A percentile compares a stretch with the other conserved stretches of the same genome.
These are phyloP conservation scores for Phrynocephalus guinanensis DNA, from an alignment of 2,797 vertebrate species.

Conservation along the genomic window DNA sequence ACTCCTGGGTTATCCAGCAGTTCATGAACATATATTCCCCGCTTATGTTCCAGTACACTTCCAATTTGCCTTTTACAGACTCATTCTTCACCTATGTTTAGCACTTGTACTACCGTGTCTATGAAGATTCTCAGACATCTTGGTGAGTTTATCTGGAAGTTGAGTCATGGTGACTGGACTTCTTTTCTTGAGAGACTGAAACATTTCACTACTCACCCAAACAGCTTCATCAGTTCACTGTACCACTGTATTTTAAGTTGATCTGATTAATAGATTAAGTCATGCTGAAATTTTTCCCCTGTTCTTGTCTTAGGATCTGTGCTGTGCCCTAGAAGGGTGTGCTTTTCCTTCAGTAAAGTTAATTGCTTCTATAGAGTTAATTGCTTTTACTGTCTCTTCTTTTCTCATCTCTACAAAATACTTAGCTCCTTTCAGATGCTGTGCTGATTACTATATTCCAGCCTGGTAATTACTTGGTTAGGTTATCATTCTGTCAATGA, in stretches of 20 bases:
- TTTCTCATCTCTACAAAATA: conserved; percentile 21
- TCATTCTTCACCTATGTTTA: not conserved
- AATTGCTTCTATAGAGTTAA: conserved; percentile 32
- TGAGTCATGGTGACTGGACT: too few relatives aligned
- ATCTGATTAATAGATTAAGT: not conserved
- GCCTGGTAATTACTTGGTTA: conserved; percentile 18
- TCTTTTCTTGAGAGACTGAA: too few relatives aligned
- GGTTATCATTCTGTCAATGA: conserved; percentile 21
- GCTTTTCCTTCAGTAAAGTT: conserved; percentile 8
- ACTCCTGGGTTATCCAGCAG: not conserved
- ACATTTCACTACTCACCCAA: too few relatives aligned
- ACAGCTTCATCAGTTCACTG: too few relatives aligned
- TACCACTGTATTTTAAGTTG: not conserved
- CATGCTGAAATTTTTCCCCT: too few relatives aligned
- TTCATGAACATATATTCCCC: not conserved
- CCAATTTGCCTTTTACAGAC: not conserved
- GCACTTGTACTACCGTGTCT: not conserved
- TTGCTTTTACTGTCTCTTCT: conserved; percentile 24
- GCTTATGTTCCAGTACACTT: not conserved
- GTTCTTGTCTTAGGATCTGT: not conserved
- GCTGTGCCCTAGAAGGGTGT: not conserved
- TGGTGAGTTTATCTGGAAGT: too few relatives aligned
- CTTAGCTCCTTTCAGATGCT: conserved; percentile 34
- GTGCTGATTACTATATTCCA: conserved; percentile 26
- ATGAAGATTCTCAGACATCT: too few relatives aligned